Evolutionary conservation across 2,888 invertebrate species (phyloP).

Genomic region (Ornithoptera priamus): DNA sequence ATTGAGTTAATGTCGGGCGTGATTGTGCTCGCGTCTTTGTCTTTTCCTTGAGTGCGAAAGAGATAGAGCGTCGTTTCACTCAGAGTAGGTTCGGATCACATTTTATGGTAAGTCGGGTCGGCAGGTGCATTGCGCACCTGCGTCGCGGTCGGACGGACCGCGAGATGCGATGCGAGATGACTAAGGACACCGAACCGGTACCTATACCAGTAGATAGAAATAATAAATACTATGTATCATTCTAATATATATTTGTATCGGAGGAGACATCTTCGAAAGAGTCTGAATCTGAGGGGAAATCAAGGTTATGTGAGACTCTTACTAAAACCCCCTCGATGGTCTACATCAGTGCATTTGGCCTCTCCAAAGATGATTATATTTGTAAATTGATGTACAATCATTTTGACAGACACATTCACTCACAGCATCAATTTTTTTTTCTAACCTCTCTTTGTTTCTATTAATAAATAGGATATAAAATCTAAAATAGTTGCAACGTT

Average conservation of each 20-base stretch:
- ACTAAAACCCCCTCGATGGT: no score
- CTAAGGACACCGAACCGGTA: constrained; percentile 71
- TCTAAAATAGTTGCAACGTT: not conserved
- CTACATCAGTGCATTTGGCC: no score
- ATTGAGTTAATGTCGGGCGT: constrained; percentile 77
- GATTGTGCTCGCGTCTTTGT: constrained; percentile 66
- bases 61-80: constrained; percentile 64
- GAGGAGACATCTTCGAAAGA: no score
- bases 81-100: constrained; percentile 73
- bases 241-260: not conserved
- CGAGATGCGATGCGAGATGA: constrained; percentile 61
- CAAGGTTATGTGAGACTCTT: no score
- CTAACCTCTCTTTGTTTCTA: not conserved
- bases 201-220: constrained; percentile 30
- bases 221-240: constrained; percentile 12
- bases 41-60: constrained; percentile 49
- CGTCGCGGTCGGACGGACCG: constrained; percentile 60
- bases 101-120: constrained; percentile 77
- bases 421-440: not conserved
- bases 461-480: constrained; percentile 6
- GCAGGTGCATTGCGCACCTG: constrained; percentile 78
- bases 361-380: no score
- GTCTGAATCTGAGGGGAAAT: no score
- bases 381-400: no score
- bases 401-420: no score